A percentile compares a stretch with the other conserved stretches of the same genome.
Evolutionary conservation across 2,888 invertebrate genomes (phyloP).

Genomic region (Isoperla grammatica): DNA sequence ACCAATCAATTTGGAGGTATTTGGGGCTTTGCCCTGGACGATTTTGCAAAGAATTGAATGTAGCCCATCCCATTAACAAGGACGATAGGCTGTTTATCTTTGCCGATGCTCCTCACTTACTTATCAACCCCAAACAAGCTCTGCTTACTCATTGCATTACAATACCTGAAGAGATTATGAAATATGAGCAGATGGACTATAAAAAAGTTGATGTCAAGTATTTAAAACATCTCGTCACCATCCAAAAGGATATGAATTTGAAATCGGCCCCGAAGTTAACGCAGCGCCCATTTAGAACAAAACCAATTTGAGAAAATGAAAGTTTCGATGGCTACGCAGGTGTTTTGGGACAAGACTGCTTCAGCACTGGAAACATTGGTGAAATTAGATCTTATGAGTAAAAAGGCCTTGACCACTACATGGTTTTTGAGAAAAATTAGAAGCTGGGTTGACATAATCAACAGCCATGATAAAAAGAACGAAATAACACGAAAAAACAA

Average conservation of each 20-base stretch:
- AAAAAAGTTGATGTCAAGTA: not conserved
- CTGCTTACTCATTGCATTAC: not conserved
- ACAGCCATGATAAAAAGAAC: not conserved
- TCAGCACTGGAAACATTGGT: conserved; percentile 5
- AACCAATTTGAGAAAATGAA: conserved; percentile 15
- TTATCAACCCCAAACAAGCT: not conserved
- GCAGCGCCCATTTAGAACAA: not conserved
- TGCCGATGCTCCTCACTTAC: conserved; percentile 1
- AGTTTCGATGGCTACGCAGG: conserved; percentile 1
- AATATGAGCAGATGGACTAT: not conserved
- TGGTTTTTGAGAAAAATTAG: not conserved
- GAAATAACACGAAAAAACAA: not conserved
- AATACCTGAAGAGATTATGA: not conserved
- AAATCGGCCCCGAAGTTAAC: conserved; percentile 6
- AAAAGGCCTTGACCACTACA: not conserved
- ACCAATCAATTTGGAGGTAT: conserved; percentile 1
- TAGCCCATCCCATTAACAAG: not conserved
- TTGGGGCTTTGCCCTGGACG: not conserved
- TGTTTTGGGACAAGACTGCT: conserved; percentile 4
- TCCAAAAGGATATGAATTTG: conserved; percentile 10
- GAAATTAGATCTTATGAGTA: not conserved
- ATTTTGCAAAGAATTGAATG: too few relatives aligned
- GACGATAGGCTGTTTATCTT: not conserved
- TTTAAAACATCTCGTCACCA: not conserved
- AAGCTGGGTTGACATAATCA: not conserved